Evolutionary conservation across 2,113 vertebrate genomes (phyloP).

Genomic region (Ameiurus melas): DNA sequence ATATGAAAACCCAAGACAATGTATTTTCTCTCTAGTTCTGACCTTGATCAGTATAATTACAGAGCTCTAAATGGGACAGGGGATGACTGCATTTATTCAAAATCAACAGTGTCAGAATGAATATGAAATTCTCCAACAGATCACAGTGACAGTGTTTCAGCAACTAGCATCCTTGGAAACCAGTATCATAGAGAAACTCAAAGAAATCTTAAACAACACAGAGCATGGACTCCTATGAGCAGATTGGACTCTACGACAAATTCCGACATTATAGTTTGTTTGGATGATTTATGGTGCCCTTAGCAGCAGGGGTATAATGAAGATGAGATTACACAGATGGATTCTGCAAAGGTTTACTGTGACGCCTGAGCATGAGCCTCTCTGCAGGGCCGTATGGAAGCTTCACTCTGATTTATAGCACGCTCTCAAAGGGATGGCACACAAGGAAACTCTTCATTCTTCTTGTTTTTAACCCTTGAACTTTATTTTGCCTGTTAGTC

Average conservation of each 20-base stretch:
- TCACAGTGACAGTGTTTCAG: background rate
- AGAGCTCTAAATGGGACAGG: background rate
- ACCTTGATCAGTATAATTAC: background rate
- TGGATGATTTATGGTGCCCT: conserved; percentile 59
- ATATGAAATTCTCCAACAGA: background rate
- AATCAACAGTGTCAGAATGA: background rate
- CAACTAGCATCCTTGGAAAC: background rate
- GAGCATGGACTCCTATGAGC: conserved; percentile 30
- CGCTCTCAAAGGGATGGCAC: conserved; percentile 51
- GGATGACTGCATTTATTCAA: background rate
- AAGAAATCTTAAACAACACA: background rate
- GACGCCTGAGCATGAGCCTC: conserved; percentile 56
- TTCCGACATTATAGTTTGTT: conserved; percentile 53
- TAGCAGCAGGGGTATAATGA: conserved; percentile 62
- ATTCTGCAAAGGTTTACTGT: conserved; percentile 56
- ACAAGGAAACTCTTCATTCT: conserved; percentile 50
- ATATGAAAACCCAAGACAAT: background rate
- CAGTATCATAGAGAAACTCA: background rate
- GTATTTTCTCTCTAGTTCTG: background rate
- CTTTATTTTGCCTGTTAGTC: conserved; percentile 50
- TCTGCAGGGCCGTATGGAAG: conserved; percentile 60
- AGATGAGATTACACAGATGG: conserved; percentile 58
- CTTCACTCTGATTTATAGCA: conserved; percentile 60
- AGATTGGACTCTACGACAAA: conserved; percentile 46
- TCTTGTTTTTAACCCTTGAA: conserved; percentile 55